phyloP scores from a whole-genome alignment of 2,797 vertebrate genomes.

The Crocodylus rhombifer region DNA sequence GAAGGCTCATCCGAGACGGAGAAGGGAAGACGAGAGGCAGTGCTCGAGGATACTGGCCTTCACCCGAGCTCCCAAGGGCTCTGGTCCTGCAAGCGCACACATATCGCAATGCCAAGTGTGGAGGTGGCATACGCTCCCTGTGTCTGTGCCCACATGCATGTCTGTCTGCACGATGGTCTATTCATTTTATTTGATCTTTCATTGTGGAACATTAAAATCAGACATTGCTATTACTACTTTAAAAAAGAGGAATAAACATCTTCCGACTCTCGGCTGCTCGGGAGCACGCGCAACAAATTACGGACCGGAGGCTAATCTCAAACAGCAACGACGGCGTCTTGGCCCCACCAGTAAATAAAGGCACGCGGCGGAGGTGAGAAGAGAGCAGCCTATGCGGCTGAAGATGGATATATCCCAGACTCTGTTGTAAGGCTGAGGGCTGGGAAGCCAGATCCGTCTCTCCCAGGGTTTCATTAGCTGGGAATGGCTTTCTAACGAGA shows the following conservation, averaged over 20 bases:
- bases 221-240: background rate
- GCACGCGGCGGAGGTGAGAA: background rate
- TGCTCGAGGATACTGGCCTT: background rate
- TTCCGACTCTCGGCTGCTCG: background rate
- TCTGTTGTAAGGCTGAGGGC: conserved; percentile 38
- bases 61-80: conserved; percentile 29
- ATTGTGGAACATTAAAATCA: no score
- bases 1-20: conserved; percentile 29
- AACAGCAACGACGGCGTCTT: background rate
- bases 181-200: background rate
- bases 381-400: conserved; percentile 34
- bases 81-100: conserved; percentile 14
- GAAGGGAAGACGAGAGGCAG: conserved; percentile 14
- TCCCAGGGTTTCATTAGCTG: conserved; percentile 76
- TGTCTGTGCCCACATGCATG: no score
- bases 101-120: background rate
- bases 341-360: background rate
- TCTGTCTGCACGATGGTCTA: background rate
- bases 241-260: background rate
- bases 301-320: conserved; percentile 20
- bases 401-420: conserved; percentile 65
- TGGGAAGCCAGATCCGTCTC: conserved; percentile 65
- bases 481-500: conserved; percentile 69
- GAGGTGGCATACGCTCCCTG: background rate
- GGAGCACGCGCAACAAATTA: background rate